phyloP scores from a whole-genome alignment of 2,113 vertebrate species.

The Podarcis raffonei region DNA sequence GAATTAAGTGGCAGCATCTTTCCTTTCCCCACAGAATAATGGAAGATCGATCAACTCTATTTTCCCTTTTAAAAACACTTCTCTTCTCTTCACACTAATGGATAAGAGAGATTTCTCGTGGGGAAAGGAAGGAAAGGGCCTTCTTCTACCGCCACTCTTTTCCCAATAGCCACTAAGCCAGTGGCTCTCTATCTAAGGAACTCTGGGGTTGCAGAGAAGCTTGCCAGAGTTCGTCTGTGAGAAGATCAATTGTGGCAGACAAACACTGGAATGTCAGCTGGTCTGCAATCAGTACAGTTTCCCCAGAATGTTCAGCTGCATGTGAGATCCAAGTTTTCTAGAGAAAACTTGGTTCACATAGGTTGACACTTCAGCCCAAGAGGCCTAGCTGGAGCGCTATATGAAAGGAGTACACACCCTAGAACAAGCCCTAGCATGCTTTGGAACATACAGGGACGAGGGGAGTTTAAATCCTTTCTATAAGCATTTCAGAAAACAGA shows the following conservation, averaged over 20 bases:
- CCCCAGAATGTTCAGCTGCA: not conserved
- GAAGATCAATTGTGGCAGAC: not conserved
- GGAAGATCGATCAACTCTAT: not conserved
- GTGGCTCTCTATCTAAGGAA: not conserved
- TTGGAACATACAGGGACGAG: not conserved
- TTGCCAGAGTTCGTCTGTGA: not conserved
- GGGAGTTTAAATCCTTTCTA: not conserved
- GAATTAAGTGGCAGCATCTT: not conserved
- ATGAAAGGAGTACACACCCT: not conserved
- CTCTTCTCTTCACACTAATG: not conserved
- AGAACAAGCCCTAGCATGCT: not conserved
- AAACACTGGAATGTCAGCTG: not conserved
- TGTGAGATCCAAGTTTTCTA: not conserved
- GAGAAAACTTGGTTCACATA: not conserved
- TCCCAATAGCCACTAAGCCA: not conserved
- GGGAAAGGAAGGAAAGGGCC: not conserved
- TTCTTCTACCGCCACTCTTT: not conserved
- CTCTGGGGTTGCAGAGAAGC: not conserved
- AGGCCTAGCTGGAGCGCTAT: not conserved
- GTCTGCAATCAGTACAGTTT: not conserved
- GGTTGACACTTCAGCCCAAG: not conserved
- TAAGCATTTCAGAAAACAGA: not conserved
- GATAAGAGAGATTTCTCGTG: not conserved
- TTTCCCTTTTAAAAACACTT: not conserved
- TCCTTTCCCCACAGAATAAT: not conserved